Percentiles rank a stretch among this genome's conserved stretches.
Evolutionary conservation across 2,797 vertebrate genomes (phyloP).

Genomic region (Zalophus californianus): DNA sequence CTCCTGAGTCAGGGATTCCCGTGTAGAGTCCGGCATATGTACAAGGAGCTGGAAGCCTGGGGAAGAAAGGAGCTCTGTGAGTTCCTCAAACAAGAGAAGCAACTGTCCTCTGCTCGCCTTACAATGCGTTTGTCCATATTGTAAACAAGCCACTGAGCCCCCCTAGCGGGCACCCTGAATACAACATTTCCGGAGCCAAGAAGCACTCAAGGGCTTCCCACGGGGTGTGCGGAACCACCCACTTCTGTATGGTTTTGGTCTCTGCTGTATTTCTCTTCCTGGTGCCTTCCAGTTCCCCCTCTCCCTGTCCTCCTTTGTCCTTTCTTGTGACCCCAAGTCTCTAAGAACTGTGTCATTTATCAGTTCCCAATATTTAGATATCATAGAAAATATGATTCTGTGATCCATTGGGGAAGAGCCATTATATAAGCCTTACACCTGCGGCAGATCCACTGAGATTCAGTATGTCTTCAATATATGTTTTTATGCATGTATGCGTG

Average conservation of each 20-base stretch:
- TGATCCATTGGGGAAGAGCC: background rate
- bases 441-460: background rate
- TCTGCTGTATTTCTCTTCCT: background rate
- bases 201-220: background rate
- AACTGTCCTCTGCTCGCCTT: background rate
- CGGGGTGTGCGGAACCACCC: no score
- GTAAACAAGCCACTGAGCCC: background rate
- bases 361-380: background rate
- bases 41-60: background rate
- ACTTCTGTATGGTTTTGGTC: background rate
- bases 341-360: background rate
- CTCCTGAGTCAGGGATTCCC: background rate
- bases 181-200: background rate
- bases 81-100: background rate
- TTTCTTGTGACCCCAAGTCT: background rate
- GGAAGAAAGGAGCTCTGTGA: background rate
- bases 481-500: background rate
- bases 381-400: background rate
- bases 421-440: background rate
- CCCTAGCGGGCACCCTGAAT: background rate
- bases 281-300: background rate
- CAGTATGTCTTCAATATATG: background rate
- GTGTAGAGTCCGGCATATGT: background rate
- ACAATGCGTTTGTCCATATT: fast-evolving
- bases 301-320: background rate